phyloP scores from a whole-genome alignment of 2,113 vertebrate species.

The Coryphaenoides rupestris region DNA sequence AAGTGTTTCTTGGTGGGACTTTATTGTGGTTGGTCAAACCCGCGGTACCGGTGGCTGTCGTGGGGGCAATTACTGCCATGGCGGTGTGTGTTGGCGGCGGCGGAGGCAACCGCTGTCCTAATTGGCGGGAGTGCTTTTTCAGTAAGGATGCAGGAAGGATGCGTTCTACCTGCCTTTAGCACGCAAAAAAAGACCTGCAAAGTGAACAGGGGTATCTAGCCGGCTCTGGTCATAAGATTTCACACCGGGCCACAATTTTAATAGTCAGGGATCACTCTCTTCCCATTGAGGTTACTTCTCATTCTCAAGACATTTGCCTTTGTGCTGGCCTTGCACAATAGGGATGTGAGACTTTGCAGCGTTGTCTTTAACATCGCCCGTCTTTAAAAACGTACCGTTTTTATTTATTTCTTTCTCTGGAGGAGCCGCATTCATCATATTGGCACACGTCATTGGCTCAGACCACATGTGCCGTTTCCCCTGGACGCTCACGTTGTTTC shows the following conservation, averaged over 20 bases:
- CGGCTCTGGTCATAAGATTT: conserved; percentile 59
- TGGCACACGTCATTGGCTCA: conserved; percentile 7
- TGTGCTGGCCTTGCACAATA: conserved; percentile 60
- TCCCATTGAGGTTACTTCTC: conserved; percentile 54
- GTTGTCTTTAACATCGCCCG: conserved; percentile 55
- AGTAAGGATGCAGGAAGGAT: conserved; percentile 51
- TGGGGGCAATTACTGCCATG: conserved; percentile 57
- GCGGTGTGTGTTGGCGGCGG: no score
- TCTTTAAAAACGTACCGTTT: conserved; percentile 52
- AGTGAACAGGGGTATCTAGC: conserved; percentile 46
- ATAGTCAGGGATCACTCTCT: conserved; percentile 60
- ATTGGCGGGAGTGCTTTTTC: conserved; percentile 39
- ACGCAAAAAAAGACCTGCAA: conserved; percentile 48
- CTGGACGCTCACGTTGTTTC: not conserved
- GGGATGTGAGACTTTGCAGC: conserved; percentile 45
- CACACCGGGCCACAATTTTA: conserved; percentile 64
- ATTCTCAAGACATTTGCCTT: conserved; percentile 56
- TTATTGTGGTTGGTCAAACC: conserved; percentile 4
- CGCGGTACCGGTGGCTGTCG: conserved; percentile 18
- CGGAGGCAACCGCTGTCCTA: conserved; percentile 48
- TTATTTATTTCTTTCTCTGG: no score
- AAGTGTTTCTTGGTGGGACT: conserved; percentile 23
- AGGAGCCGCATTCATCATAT: conserved; percentile 42
- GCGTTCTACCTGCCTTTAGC: conserved; percentile 58
- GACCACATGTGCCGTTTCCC: conserved; percentile 3